Conservation (phyloP, 2,797 vertebrate genomes). For the Scomberomorus guttatus region DNA sequence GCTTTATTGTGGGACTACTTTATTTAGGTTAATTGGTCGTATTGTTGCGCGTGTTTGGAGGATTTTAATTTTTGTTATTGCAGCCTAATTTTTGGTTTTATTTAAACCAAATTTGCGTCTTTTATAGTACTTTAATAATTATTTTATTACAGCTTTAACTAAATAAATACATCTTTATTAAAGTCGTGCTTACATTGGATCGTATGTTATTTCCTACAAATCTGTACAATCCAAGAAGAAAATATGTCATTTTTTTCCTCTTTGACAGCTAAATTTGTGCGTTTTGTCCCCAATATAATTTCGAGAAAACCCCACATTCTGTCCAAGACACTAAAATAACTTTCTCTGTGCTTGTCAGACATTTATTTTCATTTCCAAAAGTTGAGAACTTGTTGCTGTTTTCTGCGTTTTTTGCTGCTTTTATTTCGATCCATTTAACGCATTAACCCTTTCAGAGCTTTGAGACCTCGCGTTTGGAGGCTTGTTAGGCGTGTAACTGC, state of each 20-base stretch:
- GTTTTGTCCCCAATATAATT: neutral
- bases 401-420: slow-evolving; percentile 53
- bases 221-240: neutral
- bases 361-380: slow-evolving; percentile 44
- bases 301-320: too few relatives aligned
- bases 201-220: neutral
- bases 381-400: slow-evolving; percentile 44
- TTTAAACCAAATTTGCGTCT: neutral
- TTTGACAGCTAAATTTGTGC: neutral
- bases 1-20: neutral
- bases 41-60: neutral
- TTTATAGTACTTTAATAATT: neutral
- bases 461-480: slow-evolving; percentile 73
- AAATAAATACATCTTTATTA: neutral
- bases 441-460: slow-evolving; percentile 69
- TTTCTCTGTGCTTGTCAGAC: slow-evolving; percentile 14
- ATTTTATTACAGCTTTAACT: neutral
- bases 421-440: slow-evolving; percentile 77
- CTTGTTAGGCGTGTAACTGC: slow-evolving; percentile 87
- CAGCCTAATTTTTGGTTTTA: neutral
- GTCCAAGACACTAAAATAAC: neutral
- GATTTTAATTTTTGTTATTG: neutral
- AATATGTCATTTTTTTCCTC: too few relatives aligned
- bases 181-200: neutral
- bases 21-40: accelerated